A percentile compares a stretch with the other conserved stretches of the same genome.
Conservation (phyloP, 1,140 invertebrate species). For the Centruroides vittatus region DNA sequence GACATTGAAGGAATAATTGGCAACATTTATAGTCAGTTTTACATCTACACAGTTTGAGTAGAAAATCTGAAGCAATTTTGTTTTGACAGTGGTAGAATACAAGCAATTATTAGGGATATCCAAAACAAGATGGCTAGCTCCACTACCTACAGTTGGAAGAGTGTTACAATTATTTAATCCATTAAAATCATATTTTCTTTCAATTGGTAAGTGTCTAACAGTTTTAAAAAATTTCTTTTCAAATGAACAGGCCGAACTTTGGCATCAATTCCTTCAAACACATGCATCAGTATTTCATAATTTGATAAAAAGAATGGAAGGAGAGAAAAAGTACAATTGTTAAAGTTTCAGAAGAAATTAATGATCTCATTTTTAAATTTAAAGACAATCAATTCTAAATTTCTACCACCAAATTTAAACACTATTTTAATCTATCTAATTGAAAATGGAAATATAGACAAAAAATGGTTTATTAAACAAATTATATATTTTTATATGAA, state of each 20-base stretch:
- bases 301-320: no score
- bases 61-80: constrained; percentile 19
- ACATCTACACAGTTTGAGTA: constrained; percentile 23
- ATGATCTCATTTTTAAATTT: no score
- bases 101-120: background rate
- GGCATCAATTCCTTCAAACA: background rate
- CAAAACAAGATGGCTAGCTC: background rate
- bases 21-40: constrained; percentile 25
- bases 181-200: constrained; percentile 1
- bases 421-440: no score
- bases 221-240: background rate
- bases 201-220: background rate
- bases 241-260: background rate
- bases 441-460: no score
- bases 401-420: no score
- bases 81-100: background rate
- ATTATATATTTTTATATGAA: no score
- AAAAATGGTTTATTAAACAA: no score
- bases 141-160: background rate
- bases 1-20: constrained; percentile 22
- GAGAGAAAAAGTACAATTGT: no score
- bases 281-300: background rate
- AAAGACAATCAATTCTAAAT: no score
- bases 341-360: no score
- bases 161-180: background rate